Base-by-base conservation (phyloP, 1,140 invertebrate species). In the Choristoneura fumiferana region DNA sequence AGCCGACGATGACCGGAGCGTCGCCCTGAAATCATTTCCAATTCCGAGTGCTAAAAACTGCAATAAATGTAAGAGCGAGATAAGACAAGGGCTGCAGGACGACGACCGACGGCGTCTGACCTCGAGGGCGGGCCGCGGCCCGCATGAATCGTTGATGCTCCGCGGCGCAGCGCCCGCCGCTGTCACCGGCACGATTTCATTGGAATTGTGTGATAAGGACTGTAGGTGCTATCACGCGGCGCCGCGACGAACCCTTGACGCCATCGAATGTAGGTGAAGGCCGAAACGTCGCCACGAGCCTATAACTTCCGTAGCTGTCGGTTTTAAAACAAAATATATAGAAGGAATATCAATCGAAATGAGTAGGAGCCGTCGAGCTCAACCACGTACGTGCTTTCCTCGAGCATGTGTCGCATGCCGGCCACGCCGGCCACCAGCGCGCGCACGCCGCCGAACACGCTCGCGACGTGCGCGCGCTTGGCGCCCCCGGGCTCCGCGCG, bases 391-490 rank as follows among this genome's bases (percentile, higher is more conserved):
- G n/a, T 54, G 8, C 36, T 14, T 8, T 69, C 53, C 13, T 76
- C 71, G 1, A 72, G 60, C 18, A 76, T 57, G 14, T 67, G 68
- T 4, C 62, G 57, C 39, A 84, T 58, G 10, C 81, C 81, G 8
- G 70, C 76, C 18, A 83, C 73, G 59, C 73, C 76, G 0, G 84
- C 78, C n/a, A 78, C 62, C 4, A 82, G 67, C 5, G 76, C 71
- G 4, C 80, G 69, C 15, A 84, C 84, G n/a, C 76, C 78, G 5
- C 68, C 53, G 53, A 83, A 74, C 13, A 70, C 67, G 14, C 63
- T 59, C 4, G 69, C 69, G 10, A 67, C 54, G 3, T 33, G n/a
- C 0, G 39, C 10, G 12, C 9, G 22, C 34, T 43, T 15, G 36
- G 52, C 37, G 12, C 9, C 62, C 60, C 52, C 18, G 35, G 13